phyloP scores from a whole-genome alignment of 2,797 vertebrate species.

The Hydrolagus colliei region DNA sequence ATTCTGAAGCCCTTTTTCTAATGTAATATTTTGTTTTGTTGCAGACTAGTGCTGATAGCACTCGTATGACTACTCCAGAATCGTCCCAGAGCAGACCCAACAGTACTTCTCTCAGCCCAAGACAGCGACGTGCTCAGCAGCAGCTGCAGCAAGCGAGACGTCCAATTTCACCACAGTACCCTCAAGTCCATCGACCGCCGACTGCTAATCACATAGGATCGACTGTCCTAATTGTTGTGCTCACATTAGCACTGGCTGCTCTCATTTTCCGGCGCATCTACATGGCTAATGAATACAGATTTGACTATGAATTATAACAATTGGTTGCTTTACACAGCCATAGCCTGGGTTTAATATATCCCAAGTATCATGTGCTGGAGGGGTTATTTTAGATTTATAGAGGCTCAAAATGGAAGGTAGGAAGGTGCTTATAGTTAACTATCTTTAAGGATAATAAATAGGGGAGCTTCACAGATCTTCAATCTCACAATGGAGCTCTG shows the following conservation, averaged over 20 bases:
- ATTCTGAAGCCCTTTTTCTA: not conserved
- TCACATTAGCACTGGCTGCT: slow-evolving; percentile 80
- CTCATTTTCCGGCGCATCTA: slow-evolving; percentile 92
- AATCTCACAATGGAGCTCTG: slow-evolving; percentile 12
- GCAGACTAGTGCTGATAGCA: not conserved
- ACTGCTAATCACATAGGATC: slow-evolving; percentile 68
- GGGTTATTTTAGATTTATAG: not conserved
- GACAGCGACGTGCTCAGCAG: slow-evolving; percentile 78
- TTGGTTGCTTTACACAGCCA: slow-evolving; percentile 11
- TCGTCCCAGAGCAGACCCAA: slow-evolving; percentile 36
- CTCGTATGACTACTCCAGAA: slow-evolving; percentile 41
- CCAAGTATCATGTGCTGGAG: slow-evolving; percentile 3
- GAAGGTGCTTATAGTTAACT: not conserved
- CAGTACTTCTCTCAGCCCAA: slow-evolving; percentile 65
- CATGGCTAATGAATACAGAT: slow-evolving; percentile 83
- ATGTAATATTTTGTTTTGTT: not conserved
- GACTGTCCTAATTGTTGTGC: slow-evolving; percentile 74
- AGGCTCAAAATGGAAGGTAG: not conserved
- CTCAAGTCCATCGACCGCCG: slow-evolving; percentile 55
- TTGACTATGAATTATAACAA: slow-evolving; percentile 79
- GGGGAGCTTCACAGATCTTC: not conserved
- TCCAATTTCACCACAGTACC: slow-evolving; percentile 51
- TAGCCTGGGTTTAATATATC: slow-evolving; percentile 4
- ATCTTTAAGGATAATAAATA: not conserved
- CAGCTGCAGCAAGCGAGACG: slow-evolving; percentile 58